Evolutionary conservation across 2,113 vertebrate species (phyloP), one percentile per base, ranked within the genome.

Genomic region (Phalacrocorax brasilianus): DNA sequence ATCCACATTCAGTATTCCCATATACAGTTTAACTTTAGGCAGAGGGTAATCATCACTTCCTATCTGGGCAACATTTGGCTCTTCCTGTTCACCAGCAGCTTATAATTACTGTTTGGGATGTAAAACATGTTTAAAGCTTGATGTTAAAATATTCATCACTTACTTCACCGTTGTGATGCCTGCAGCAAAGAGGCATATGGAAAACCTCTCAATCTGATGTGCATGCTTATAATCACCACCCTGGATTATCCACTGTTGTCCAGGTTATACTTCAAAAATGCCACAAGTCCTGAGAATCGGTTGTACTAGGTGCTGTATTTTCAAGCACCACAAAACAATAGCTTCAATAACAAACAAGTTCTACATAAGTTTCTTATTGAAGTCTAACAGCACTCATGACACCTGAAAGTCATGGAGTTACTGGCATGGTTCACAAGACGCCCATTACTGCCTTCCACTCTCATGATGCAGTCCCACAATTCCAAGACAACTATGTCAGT

Each of bases 391-490:
- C 18, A 52, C 26, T n/a, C 15, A 2, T 9, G 32, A 49, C 50
- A 50, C 42, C 63, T 18, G 14, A 49, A 85, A 77, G 26, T 35
- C 28, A 32, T 16, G 26, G 50, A 42, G 22, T 89, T 66, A 18
- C 38, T 87, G 40, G 17, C 12, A 14, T 8, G 5, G 7, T 23
- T 49, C 35, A 45, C 14, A 14, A 33, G 49, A 75, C 40, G 16
- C 13, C 38, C 4, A 5, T 0, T 16, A 5, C 40, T 50, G 26
- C 50, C 27, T 74, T 63, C 28, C 5, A 4, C 20, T 47, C 35
- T 35, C 28, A 6, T 9, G 42, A 28, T 4, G 6, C 5, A 3
- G 6, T 22, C 35, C 33, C 15, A 1, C 2, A 12, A n/a, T 32
- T 76, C 47, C 22, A 52, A 50, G 44, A 45, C 32, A 59, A 4